phyloP scores from a whole-genome alignment of 2,888 invertebrate species.

The Amblyjoppa proteus region DNA sequence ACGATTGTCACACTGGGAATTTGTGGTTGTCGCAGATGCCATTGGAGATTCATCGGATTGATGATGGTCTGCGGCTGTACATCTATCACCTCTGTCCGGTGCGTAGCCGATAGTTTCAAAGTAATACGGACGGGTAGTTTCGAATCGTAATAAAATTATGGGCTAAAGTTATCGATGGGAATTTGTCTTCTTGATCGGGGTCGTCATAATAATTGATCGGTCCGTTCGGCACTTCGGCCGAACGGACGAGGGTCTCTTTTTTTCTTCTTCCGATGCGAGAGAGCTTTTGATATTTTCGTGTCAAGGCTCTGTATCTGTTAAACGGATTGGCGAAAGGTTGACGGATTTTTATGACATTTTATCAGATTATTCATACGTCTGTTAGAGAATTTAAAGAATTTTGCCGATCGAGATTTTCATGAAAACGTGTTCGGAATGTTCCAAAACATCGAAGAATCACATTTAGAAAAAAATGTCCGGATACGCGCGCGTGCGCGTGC shows the following conservation, averaged over 20 bases:
- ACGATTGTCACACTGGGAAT: constrained; percentile 79
- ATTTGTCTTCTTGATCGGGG: background rate
- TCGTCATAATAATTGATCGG: background rate
- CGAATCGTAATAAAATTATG: constrained; percentile 2
- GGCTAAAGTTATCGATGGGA: background rate
- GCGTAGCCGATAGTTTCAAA: constrained; percentile 11
- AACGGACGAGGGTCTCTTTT: background rate
- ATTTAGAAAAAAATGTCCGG: too few relatives aligned
- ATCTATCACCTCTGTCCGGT: constrained; percentile 23
- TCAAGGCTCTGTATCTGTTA: too few relatives aligned
- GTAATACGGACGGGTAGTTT: constrained; percentile 14
- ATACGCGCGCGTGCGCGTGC: too few relatives aligned
- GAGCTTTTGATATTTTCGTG: too few relatives aligned
- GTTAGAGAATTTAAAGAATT: too few relatives aligned
- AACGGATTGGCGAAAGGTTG: too few relatives aligned
- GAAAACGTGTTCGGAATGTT: too few relatives aligned
- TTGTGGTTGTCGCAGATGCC: constrained; percentile 70
- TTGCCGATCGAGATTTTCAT: too few relatives aligned
- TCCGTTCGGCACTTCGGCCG: background rate
- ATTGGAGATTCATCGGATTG: constrained; percentile 62
- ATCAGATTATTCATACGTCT: too few relatives aligned
- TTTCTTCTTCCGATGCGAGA: too few relatives aligned
- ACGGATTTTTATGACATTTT: too few relatives aligned
- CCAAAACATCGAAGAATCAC: too few relatives aligned
- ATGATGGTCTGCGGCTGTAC: background rate